Evolutionary conservation across 2,888 invertebrate genomes (phyloP).

Genomic region (Agapostemon virescens): DNA sequence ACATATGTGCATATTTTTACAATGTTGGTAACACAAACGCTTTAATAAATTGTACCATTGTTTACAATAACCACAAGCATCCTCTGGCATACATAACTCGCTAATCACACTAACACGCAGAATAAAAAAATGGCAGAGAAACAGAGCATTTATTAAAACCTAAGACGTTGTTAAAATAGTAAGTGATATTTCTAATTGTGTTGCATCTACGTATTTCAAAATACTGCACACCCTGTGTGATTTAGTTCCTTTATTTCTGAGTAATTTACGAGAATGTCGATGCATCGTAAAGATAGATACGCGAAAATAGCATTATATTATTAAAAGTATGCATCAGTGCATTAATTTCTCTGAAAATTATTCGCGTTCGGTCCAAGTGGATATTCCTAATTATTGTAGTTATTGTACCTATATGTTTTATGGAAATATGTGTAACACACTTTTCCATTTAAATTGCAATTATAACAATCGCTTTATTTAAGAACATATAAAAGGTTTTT

Average conservation of each 20-base stretch:
- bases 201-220: constrained; percentile 46
- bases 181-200: neutral
- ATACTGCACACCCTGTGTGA: constrained; percentile 47
- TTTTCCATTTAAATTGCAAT: constrained; percentile 41
- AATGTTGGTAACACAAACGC: constrained; percentile 60
- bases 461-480: constrained; percentile 59
- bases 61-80: constrained; percentile 36
- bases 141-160: constrained; percentile 35
- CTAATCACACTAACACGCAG: constrained; percentile 22
- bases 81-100: constrained; percentile 18
- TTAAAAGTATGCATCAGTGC: constrained; percentile 42
- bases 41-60: constrained; percentile 52
- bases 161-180: constrained; percentile 31
- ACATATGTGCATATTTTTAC: constrained; percentile 54
- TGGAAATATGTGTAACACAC: constrained; percentile 35
- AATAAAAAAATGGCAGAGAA: constrained; percentile 42
- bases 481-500: constrained; percentile 66
- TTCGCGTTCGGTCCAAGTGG: constrained; percentile 27
- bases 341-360: constrained; percentile 41
- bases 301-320: constrained; percentile 43
- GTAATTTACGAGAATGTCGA: constrained; percentile 26
- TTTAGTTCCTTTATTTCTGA: constrained; percentile 31
- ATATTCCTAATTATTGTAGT: constrained; percentile 52
- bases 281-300: constrained; percentile 26
- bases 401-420: constrained; percentile 48